Base-by-base conservation (phyloP, 2,113 vertebrate genomes). In the Telmatochromis bifrenatus region DNA sequence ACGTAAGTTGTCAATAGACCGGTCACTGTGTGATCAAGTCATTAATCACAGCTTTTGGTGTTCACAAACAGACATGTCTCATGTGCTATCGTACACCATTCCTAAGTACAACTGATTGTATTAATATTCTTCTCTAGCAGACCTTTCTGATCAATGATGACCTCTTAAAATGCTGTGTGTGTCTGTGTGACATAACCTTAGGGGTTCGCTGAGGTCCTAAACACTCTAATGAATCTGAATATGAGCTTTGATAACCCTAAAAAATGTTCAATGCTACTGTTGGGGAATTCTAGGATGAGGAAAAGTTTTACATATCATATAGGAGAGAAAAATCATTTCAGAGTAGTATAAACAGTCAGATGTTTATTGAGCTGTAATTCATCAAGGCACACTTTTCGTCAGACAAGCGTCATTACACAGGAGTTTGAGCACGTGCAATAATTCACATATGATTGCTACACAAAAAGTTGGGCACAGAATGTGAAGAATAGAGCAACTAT, bases 301-400 rank as follows among this genome's bases (percentile, higher is more conserved):
- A 21, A 65, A 51, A 11, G 9, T 80, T 15, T 37, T 33, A 17
- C 23, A 4, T 31, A 31, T 68, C n/a, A 53, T 15, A 56, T 21
- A 21, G 54, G 21, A 42, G 42, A 28, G 9, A 19, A 31, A 28
- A 49, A 31, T 9, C 10, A 55, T 45, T 42, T 35, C 90, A 92
- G 11, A 89, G 28, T 86, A 49, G 53, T 93, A 89, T 91, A 91
- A 95, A 95, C 91, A 94, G 83, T 90, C 86, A 93, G 91, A 89
- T 95, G 93, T 96, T 96, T 96, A 96, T 96, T 96, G 88, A 88
- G 90, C 90, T 95, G 89, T 91, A 83, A 92, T 91, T 92, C 42
- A 17, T 90, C 91, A 90, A 82, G 84, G 86, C 92, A 93, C 90
- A 91, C 80, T 84, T 92, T 88, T 84, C 51, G 88, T 89, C 88